Base-by-base conservation (phyloP, 2,888 invertebrate species). In the Acronicta alni region DNA sequence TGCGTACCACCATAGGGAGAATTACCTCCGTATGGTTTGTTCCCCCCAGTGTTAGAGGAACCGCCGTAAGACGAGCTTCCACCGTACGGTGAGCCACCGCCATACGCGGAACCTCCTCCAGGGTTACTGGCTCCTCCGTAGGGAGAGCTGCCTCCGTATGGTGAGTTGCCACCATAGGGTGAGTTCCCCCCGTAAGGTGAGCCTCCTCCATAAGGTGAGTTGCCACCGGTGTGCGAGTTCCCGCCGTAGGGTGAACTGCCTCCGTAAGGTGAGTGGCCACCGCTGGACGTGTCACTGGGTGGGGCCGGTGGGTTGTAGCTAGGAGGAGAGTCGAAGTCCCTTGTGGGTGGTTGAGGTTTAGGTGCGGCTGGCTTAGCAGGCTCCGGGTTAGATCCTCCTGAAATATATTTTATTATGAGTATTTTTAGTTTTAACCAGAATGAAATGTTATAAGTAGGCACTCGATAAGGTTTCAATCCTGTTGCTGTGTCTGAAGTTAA, bases 221-320 rank as follows among this genome's bases (percentile, higher is more conserved):
- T 65, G 6, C 75, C 71, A 5, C 75, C 75, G 30, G 61, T 61
- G 16, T 67, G 66, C 0, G 71, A 67, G 52, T 57, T 67, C 16
- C 85, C 80, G 20, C 88, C 84, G 59, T 85, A 81, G 8, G 71
- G 72, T 6, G 76, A 63, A 43, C 17, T 18, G 7, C 70, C 73
- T 18, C 74, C 68, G 54, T 85, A 81, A n/a, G 58, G 73, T 20
- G 73, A 67, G 15, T 51, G 54, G 46, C 69, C 70, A 41, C 55
- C 47, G 59, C 69, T 69, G 5, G 80, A 67, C 71, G 71, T 49
- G 9, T 77, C 68, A 57, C 75, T 80, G 17, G 93, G 93, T 0
- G 93, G 90, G 0, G 90, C 88, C 0, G 94, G 94, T n/a, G 94
- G 89, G 9, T 92, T 88, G 77, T 94, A 94, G 70, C 84, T 88